Base-by-base conservation (phyloP, 2,113 vertebrate genomes). In the Megaceryle maxima region DNA sequence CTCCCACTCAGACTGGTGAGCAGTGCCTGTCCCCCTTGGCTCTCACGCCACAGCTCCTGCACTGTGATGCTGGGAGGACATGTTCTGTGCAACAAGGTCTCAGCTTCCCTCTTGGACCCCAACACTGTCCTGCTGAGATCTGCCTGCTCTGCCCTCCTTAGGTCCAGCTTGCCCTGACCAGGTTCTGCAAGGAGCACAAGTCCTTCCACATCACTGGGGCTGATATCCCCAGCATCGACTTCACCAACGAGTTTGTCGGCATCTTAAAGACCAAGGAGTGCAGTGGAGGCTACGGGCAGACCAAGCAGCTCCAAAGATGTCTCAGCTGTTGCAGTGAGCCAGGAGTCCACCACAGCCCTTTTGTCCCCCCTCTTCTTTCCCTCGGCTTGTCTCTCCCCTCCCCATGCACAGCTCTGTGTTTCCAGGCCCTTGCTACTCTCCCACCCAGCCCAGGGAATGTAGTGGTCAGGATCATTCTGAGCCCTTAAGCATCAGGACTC, bases 311-410 rank as follows among this genome's bases (percentile, higher is more conserved):
- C 64, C 85, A 20, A 20, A 73, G 51, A 50, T 94, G 81, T 41
- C 93, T 76, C 18, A 8, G 86, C 70, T 92, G 90, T 39, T 94
- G 93, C 70, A 77, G 90, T 86, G 28, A 94, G 93, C 59, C 28
- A 53, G 46, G 60, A 62, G 14, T 19, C 57, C 57, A 19, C 19
- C 46, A 16, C 44, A 76, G 17, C 46, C 39, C 44, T 66, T 59
- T 66, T 29, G 12, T 60, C 20, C 44, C n/a, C 46, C 20, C 16
- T 43, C 35, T 11, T 13, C 51, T 48, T 46, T 44, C 21, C 15
- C 24, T 17, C 18, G 2, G 4, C 9, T 86, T 56, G 14, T 51
- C 22, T 75, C 51, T 39, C 48, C 26, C 19, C 21, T 76, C 10
- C 18, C 75, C 68, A 31, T 6, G 33, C 41, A 9, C 25, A 64